phyloP scores from a whole-genome alignment of 2,888 invertebrate species.

The Hedya salicella region DNA sequence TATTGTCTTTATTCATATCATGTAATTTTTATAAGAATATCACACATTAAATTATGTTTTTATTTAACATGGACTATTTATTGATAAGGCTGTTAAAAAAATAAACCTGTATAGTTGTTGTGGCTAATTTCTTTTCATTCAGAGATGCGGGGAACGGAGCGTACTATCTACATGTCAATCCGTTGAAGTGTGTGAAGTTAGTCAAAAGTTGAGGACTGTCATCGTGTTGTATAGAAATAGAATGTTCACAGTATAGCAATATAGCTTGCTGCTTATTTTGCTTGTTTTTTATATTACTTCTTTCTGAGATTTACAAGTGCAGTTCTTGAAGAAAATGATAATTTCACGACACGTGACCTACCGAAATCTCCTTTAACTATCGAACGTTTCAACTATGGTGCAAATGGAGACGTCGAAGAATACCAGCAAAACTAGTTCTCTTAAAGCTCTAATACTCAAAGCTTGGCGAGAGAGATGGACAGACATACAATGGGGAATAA shows the following conservation, averaged over 20 bases:
- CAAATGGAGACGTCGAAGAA: conserved; percentile 91
- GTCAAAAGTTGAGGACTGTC: background rate
- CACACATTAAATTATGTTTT: too few relatives aligned
- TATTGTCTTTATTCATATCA: background rate
- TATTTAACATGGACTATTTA: too few relatives aligned
- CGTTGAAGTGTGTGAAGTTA: background rate
- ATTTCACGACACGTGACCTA: conserved; percentile 1
- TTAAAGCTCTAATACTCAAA: conserved; percentile 91
- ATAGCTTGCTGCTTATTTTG: too few relatives aligned
- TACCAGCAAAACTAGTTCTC: conserved; percentile 92
- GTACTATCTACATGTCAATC: background rate
- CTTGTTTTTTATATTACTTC: too few relatives aligned
- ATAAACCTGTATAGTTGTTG: too few relatives aligned
- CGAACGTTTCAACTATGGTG: conserved; percentile 50
- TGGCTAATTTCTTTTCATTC: too few relatives aligned
- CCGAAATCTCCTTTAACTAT: background rate
- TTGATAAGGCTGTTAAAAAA: too few relatives aligned
- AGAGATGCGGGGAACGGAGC: conserved; percentile 1
- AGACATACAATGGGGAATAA: conserved; percentile 98
- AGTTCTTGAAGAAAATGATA: conserved; percentile 7
- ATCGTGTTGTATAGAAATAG: background rate
- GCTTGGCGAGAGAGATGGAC: conserved; percentile 99
- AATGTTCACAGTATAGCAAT: too few relatives aligned
- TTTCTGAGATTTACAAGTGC: conserved; percentile 18
- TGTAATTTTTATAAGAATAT: too few relatives aligned